Conservation (phyloP, 2,113 vertebrate genomes). For the Salvelinus fontinalis region DNA sequence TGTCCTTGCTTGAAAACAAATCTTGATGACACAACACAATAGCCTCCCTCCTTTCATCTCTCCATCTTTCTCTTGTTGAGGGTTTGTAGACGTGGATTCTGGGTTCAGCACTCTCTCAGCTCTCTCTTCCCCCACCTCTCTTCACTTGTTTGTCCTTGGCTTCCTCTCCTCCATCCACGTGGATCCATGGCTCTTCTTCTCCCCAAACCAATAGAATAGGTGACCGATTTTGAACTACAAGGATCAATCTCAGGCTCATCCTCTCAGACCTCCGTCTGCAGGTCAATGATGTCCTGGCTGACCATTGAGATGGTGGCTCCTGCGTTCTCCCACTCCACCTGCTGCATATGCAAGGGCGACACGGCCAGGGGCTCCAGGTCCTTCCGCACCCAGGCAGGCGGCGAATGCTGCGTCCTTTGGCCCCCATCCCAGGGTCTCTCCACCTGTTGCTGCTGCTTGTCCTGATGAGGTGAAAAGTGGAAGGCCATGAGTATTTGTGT, state of each 20-base stretch:
- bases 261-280: slow-evolving; percentile 98
- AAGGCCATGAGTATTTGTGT: slow-evolving; percentile 35
- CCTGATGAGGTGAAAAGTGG: slow-evolving; percentile 69
- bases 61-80: slow-evolving; percentile 36
- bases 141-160: slow-evolving; percentile 15
- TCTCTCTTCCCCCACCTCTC: slow-evolving; percentile 25
- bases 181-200: slow-evolving; percentile 24
- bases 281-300: slow-evolving; percentile 98
- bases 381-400: slow-evolving; percentile 93
- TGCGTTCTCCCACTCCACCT: slow-evolving; percentile 95
- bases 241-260: slow-evolving; percentile 47
- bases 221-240: slow-evolving; percentile 64
- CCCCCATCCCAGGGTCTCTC: slow-evolving; percentile 96
- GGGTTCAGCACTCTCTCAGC: slow-evolving; percentile 58
- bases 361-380: slow-evolving; percentile 90
- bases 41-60: slow-evolving; percentile 28
- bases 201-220: slow-evolving; percentile 59
- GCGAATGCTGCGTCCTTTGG: slow-evolving; percentile 87
- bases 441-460: slow-evolving; percentile 92
- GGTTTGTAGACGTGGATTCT: slow-evolving; percentile 72
- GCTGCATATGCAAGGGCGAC: slow-evolving; percentile 75
- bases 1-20: slow-evolving; percentile 66
- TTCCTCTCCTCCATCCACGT: slow-evolving; percentile 37
- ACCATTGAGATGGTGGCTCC: slow-evolving; percentile 91
- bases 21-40: slow-evolving; percentile 44